phyloP scores from a whole-genome alignment of 2,797 vertebrate genomes.

The Zalophus californianus region DNA sequence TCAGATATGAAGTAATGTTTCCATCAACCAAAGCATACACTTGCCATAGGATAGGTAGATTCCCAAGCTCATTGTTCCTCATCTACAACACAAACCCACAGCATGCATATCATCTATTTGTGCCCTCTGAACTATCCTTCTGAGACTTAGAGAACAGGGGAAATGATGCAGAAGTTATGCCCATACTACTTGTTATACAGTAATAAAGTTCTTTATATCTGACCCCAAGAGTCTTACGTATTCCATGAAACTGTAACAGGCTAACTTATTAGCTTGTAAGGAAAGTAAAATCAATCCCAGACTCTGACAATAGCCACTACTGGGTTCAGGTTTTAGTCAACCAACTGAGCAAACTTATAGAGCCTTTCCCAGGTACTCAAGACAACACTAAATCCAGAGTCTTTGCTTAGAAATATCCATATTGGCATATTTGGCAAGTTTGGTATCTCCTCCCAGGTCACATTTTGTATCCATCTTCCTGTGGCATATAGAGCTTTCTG shows the following conservation, averaged over 20 bases:
- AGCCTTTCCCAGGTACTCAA: background rate
- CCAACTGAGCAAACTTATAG: background rate
- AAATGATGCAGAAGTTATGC: background rate
- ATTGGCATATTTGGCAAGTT: background rate
- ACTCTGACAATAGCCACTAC: background rate
- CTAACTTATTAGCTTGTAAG: background rate
- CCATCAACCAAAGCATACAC: background rate
- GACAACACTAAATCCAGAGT: background rate
- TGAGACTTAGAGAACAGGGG: background rate
- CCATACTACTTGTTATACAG: background rate
- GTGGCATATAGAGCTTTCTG: background rate
- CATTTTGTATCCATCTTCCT: background rate
- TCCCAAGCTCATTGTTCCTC: background rate
- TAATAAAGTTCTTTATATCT: background rate
- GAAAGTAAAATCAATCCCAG: background rate
- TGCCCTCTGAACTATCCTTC: background rate
- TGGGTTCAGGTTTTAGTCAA: background rate
- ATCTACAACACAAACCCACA: background rate
- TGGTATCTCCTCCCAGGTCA: background rate
- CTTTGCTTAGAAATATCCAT: background rate
- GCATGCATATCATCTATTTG: background rate
- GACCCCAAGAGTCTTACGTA: background rate
- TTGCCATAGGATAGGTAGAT: background rate
- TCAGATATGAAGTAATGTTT: background rate
- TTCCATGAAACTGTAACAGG: background rate